Conservation (phyloP, 1,140 invertebrate genomes). For the Druon quercuslanigerum region DNA sequence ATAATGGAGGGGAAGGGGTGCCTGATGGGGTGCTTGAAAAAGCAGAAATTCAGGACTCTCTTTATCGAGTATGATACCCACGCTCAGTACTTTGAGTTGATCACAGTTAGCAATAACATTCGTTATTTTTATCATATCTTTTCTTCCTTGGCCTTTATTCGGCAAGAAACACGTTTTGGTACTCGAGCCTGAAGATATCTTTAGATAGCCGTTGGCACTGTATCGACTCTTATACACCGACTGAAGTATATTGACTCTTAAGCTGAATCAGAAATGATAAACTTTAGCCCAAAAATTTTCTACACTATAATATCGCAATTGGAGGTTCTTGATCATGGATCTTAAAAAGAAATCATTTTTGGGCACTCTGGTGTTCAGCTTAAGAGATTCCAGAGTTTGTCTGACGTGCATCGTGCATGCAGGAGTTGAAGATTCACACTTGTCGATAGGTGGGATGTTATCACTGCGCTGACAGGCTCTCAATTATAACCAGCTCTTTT, state of each 20-base stretch:
- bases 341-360: conserved; percentile 35
- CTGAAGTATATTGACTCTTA: conserved; percentile 11
- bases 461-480: neutral
- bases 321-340: neutral
- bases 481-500: neutral
- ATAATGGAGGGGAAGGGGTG: conserved; percentile 50
- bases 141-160: conserved; percentile 63
- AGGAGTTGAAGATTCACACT: neutral
- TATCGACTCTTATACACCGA: conserved; percentile 52
- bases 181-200: conserved; percentile 68
- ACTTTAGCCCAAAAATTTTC: conserved; percentile 5
- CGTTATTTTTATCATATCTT: conserved; percentile 72
- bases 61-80: conserved; percentile 63
- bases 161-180: conserved; percentile 69
- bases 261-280: neutral
- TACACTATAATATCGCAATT: conserved; percentile 19
- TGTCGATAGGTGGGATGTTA: neutral
- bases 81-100: conserved; percentile 66
- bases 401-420: neutral
- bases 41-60: conserved; percentile 51
- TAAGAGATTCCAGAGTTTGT: conserved; percentile 3
- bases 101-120: conserved; percentile 71
- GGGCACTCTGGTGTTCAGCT: neutral
- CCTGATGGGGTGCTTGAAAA: conserved; percentile 37
- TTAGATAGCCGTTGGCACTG: conserved; percentile 54